A percentile compares a stretch with the other conserved stretches of the same genome.
Evolutionary conservation across 2,888 invertebrate genomes (phyloP).

Genomic region (Metacarcinus magister): DNA sequence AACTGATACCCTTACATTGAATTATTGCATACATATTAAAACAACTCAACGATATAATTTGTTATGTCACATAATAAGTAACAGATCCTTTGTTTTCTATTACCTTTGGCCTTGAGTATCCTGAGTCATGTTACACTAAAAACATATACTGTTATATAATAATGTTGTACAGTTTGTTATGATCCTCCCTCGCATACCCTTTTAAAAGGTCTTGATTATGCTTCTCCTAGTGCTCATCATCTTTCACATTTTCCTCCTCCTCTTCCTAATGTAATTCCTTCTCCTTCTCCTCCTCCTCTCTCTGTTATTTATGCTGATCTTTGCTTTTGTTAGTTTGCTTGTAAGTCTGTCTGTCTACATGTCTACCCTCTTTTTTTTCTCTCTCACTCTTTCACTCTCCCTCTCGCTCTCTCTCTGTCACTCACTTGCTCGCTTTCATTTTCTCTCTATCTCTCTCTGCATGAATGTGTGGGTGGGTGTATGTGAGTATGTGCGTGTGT

Average conservation of each 20-base stretch:
- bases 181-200: not conserved
- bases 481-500: not conserved
- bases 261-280: not conserved
- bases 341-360: conserved; percentile 3
- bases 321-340: not conserved
- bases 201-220: not conserved
- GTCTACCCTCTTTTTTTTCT: not conserved
- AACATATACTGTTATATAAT: not conserved
- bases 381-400: not conserved
- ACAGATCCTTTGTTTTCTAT: not conserved
- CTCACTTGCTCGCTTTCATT: not conserved
- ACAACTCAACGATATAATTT: too few relatives aligned
- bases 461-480: not conserved
- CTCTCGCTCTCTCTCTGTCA: conserved; percentile 26
- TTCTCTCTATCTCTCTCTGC: not conserved
- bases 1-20: too few relatives aligned
- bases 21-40: too few relatives aligned
- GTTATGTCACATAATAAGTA: not conserved
- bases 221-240: too few relatives aligned
- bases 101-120: not conserved
- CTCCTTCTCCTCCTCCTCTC: not conserved
- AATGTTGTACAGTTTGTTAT: not conserved
- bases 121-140: not conserved
- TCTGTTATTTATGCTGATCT: not conserved
- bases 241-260: too few relatives aligned